Base-by-base conservation (phyloP, 2,113 vertebrate genomes). In the Sylvilagus bachmani region DNA sequence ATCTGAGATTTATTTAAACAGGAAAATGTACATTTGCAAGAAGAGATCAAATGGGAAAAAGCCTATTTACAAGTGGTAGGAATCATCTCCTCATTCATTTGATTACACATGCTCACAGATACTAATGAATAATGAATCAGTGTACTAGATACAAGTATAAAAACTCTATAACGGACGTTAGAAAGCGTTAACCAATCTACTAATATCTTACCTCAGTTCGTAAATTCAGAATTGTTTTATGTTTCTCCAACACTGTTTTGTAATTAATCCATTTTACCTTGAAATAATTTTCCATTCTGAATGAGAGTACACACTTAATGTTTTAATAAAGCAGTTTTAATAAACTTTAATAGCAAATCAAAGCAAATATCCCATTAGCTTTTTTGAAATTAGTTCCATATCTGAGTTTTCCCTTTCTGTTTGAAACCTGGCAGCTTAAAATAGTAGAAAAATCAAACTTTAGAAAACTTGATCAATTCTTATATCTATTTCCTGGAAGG, bases 1-100 rank as follows among this genome's bases (percentile, higher is more conserved):
- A 92, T 78, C 13, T 61, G 31, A 62, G 71, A 85, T 96, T 87
- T 95, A 96, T 94, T 97, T 96, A 95, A 97, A 93, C 17, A 61
- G 31, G 58, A 62, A 95, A 91, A 91, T 93, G 38, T 78, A n/a
- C 51, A 67, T 91, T 96, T 83, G 17, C 66, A 77, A 96, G 70
- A 95, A 86, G 36, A 93, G 53, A 95, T n/a, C 71, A 86, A 95
- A 17, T 70, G 19, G 88, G 69, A 70, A 90, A 90, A 96, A 71
- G 8, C 33, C 38, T 91, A 2, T 51, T 44, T 74, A 73, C 38
- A 86, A 12, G 66, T 82, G 27, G 55, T 19, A 91, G 51, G 49
- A 93, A 89, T 5, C 2, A 21, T 55, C 14, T 88, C 31, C 82
- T 58, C 83, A 22, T 81, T 74, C 81, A 25, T 81, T 93, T 91